These are phyloP conservation scores for Phocides pigmalion DNA, from an alignment of 1,140 invertebrate genomes.

Conservation along the genomic window DNA sequence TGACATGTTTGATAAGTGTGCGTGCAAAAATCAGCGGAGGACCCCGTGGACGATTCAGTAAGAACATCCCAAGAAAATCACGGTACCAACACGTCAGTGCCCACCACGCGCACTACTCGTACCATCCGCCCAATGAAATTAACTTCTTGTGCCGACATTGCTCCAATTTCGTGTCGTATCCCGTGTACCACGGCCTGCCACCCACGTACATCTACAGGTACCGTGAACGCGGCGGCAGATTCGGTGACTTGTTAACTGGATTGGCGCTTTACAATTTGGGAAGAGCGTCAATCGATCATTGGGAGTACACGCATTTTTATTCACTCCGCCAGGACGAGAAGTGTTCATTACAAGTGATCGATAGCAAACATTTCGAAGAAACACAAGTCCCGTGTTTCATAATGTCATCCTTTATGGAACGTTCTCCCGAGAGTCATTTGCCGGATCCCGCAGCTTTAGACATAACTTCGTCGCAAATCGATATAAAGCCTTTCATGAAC, in stretches of 20 bases:
- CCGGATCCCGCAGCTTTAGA: slow-evolving; percentile 50
- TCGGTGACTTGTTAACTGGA: slow-evolving; percentile 59
- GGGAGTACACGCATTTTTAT: slow-evolving; percentile 54
- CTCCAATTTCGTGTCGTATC: slow-evolving; percentile 54
- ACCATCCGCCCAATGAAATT: slow-evolving; percentile 66
- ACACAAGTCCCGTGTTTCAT: slow-evolving; percentile 64
- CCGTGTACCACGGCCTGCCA: slow-evolving; percentile 63
- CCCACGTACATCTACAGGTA: slow-evolving; percentile 72
- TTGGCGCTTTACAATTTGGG: slow-evolving; percentile 72
- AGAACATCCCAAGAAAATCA: slow-evolving; percentile 38
- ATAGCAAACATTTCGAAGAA: slow-evolving; percentile 61
- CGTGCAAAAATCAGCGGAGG: slow-evolving; percentile 63
- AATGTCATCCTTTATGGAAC: slow-evolving; percentile 65
- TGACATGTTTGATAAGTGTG: slow-evolving; percentile 37
- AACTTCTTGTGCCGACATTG: slow-evolving; percentile 65
- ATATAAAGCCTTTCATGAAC: slow-evolving; percentile 56
- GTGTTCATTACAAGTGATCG: slow-evolving; percentile 67
- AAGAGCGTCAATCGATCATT: slow-evolving; percentile 52
- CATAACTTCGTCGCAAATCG: slow-evolving; percentile 60
- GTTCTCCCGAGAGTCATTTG: slow-evolving; percentile 42
- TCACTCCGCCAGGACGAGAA: slow-evolving; percentile 51
- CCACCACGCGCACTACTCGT: slow-evolving; percentile 65
- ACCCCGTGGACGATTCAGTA: slow-evolving; percentile 53
- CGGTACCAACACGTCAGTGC: slow-evolving; percentile 56
- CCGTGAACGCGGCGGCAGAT: slow-evolving; percentile 61